Percentiles rank a stretch among this genome's conserved stretches.
Conservation (phyloP, 2,797 vertebrate genomes). For the Hydrolagus colliei region DNA sequence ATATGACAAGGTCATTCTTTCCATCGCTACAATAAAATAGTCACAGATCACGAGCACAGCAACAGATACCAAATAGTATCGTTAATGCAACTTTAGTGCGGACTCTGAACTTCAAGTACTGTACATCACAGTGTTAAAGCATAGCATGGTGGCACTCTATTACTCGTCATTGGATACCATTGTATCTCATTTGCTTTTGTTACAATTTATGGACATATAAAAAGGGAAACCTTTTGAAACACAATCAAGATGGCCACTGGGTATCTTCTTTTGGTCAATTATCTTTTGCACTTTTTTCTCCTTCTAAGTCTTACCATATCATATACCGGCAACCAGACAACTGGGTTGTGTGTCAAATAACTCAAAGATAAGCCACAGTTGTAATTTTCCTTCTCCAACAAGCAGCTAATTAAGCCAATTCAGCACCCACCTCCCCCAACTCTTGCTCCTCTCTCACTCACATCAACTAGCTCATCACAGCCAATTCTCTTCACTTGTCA, state of each 20-base stretch:
- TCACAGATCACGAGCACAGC: not conserved
- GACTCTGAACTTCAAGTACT: not conserved
- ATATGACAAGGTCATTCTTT: slow-evolving; percentile 5
- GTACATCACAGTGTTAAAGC: not conserved
- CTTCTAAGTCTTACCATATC: not conserved
- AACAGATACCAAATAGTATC: not conserved
- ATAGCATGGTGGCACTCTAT: not conserved
- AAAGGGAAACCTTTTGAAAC: not conserved
- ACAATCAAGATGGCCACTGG: not conserved
- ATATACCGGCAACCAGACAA: no score
- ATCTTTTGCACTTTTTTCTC: not conserved
- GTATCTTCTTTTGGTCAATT: not conserved
- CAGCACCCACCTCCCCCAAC: no score
- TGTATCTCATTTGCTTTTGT: not conserved
- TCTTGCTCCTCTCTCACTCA: no score
- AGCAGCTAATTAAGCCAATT: no score
- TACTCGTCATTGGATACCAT: not conserved
- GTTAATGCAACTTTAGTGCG: not conserved
- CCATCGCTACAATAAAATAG: not conserved
- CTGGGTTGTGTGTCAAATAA: no score
- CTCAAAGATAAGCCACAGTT: no score
- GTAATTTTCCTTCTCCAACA: no score
- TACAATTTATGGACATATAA: not conserved
- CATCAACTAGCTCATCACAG: no score
- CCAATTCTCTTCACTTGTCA: no score